Base-by-base conservation (phyloP, 2,888 invertebrate genomes). In the Amphipoea lucens region DNA sequence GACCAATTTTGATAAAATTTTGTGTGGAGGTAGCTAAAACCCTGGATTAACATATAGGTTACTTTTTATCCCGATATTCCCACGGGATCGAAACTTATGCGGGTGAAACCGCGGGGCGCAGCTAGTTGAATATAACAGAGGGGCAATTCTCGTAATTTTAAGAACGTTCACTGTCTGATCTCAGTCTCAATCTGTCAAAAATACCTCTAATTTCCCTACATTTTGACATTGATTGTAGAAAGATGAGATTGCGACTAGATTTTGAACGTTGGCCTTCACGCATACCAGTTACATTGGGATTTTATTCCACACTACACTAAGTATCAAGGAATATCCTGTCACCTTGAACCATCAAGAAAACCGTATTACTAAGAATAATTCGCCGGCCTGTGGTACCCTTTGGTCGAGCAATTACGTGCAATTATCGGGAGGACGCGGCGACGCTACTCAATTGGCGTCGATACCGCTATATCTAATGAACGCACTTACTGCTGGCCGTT, bases 381-480 rank as follows among this genome's bases (percentile, higher is more conserved):
- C 76, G 72, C 72, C 48, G 65, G 48, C 68, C 74, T 65, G 73
- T 79, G 74, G 78, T 89, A 90, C 90, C 89, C 89, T 89, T 89
- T 87, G 85, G 85, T 76, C 85, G 77, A 86, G 86, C 92, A 94
- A 94, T 94, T 94, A 94, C 82, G 81, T 79, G 80, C 93, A 94
- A 94, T 94, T 94, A 94, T 89, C 87, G 79, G 83, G 90, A 89
- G 91, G 90, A 90, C 90, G 87, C 84, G 73, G 87, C 85, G 91
- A 88, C 92, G 91, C 90, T 88, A 90, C 92, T 92, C 93, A 94
- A 93, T 93, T 93, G 93, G 87, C 78, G 76, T 83, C 86, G 88
- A 88, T 81, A 81, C 84, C 82, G 87, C 84, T 88, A 70, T 92
- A 93, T 94, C 89, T 84, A 92, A 92, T 94, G 90, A 91, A 89